phyloP scores from a whole-genome alignment of 2,888 invertebrate species.

The Dorcus hopei region DNA sequence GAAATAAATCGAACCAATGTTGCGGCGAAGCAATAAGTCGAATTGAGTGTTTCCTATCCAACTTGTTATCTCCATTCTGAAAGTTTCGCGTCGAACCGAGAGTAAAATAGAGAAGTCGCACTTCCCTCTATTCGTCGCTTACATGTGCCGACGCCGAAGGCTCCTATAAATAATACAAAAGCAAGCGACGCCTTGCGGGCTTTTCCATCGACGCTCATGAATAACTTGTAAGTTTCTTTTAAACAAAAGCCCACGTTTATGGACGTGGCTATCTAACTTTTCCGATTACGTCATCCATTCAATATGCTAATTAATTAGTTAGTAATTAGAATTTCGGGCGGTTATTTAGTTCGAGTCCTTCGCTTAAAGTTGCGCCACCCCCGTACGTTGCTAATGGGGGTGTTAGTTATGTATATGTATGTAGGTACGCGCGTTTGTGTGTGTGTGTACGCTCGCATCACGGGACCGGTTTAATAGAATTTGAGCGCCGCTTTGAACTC shows the following conservation, averaged over 20 bases:
- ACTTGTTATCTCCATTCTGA: conserved; percentile 10
- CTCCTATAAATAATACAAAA: conserved; percentile 6
- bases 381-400: too few relatives aligned
- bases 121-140: neutral
- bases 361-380: too few relatives aligned
- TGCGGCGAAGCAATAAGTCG: neutral
- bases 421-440: too few relatives aligned
- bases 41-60: neutral
- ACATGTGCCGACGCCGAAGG: neutral
- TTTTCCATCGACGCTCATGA: neutral
- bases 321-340: too few relatives aligned
- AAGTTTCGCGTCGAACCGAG: conserved; percentile 3
- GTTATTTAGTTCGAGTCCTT: too few relatives aligned
- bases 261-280: neutral
- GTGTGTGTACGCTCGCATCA: too few relatives aligned
- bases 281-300: too few relatives aligned
- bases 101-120: neutral
- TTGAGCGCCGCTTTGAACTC: conserved; percentile 33
- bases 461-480: conserved; percentile 18
- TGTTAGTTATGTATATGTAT: too few relatives aligned
- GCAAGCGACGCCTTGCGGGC: neutral
- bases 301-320: too few relatives aligned
- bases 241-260: neutral
- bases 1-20: neutral
- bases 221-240: neutral